A percentile compares a stretch with the other conserved stretches of the same genome.
Conservation (phyloP, 1,140 invertebrate species). For the Vanessa tameamea region DNA sequence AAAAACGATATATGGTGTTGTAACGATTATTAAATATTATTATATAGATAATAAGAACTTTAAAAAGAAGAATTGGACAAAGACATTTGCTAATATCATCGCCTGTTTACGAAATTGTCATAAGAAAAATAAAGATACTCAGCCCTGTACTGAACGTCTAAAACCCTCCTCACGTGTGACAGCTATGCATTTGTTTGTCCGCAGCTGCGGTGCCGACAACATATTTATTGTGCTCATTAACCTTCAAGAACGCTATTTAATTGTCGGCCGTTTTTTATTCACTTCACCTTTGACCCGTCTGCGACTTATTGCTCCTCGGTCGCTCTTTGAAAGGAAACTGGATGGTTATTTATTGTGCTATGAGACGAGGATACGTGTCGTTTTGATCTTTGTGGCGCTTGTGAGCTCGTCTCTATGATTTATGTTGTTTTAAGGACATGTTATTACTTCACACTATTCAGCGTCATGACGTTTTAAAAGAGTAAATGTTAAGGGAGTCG, state of each 20-base stretch:
- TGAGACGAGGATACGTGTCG: constrained; percentile 67
- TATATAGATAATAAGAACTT: background rate
- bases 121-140: constrained; percentile 69
- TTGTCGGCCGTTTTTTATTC: constrained; percentile 81
- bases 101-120: constrained; percentile 8
- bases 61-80: background rate
- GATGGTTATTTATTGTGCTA: constrained; percentile 74
- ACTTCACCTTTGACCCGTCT: constrained; percentile 77
- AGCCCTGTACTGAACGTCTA: constrained; percentile 45
- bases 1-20: no score
- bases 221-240: constrained; percentile 81
- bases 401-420: constrained; percentile 72
- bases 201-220: constrained; percentile 80
- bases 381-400: constrained; percentile 77
- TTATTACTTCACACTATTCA: constrained; percentile 61
- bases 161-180: constrained; percentile 76
- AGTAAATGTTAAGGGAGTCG: constrained; percentile 10
- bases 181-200: constrained; percentile 75
- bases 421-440: constrained; percentile 73
- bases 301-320: constrained; percentile 78
- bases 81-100: background rate
- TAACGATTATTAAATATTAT: no score
- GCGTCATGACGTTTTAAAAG: constrained; percentile 22
- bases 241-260: constrained; percentile 81
- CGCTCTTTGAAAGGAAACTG: constrained; percentile 77